These are phyloP conservation scores for Callyntrura guangdongensis DNA, from an alignment of 2,888 invertebrate genomes.

Conservation along the genomic window DNA sequence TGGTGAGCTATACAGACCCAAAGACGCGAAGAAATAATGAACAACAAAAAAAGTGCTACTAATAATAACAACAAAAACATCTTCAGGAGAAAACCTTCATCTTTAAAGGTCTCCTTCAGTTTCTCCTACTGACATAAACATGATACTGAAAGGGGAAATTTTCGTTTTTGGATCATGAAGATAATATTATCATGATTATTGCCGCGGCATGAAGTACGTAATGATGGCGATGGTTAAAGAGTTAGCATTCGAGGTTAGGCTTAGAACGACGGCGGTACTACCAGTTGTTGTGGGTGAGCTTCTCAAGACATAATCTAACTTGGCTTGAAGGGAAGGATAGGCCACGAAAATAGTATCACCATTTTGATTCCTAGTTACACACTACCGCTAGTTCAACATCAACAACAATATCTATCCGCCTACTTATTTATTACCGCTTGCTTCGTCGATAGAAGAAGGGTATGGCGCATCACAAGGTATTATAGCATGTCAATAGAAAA, in stretches of 20 bases:
- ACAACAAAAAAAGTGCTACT: slow-evolving; percentile 8
- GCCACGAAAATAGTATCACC: slow-evolving; percentile 67
- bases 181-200: slow-evolving; percentile 25
- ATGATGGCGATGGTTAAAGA: background rate
- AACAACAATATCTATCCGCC: background rate
- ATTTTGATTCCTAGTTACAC: background rate
- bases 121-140: slow-evolving; percentile 42
- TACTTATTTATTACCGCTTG: background rate
- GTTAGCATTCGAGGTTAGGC: background rate
- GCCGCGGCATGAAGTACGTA: background rate
- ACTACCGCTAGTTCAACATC: background rate
- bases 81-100: slow-evolving; percentile 60
- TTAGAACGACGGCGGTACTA: background rate
- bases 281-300: slow-evolving; percentile 26
- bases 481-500: slow-evolving; percentile 74
- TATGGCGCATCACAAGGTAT: slow-evolving; percentile 21
- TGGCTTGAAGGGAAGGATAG: slow-evolving; percentile 68
- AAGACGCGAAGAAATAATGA: slow-evolving; percentile 15
- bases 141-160: slow-evolving; percentile 29
- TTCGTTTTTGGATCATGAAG: slow-evolving; percentile 49
- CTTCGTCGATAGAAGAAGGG: background rate
- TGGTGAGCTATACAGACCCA: background rate
- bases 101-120: slow-evolving; percentile 15
- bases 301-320: background rate
- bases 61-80: slow-evolving; percentile 35